Evolutionary conservation across 2,797 vertebrate genomes (phyloP).

Genomic region (Rhyacichthys aspro): DNA sequence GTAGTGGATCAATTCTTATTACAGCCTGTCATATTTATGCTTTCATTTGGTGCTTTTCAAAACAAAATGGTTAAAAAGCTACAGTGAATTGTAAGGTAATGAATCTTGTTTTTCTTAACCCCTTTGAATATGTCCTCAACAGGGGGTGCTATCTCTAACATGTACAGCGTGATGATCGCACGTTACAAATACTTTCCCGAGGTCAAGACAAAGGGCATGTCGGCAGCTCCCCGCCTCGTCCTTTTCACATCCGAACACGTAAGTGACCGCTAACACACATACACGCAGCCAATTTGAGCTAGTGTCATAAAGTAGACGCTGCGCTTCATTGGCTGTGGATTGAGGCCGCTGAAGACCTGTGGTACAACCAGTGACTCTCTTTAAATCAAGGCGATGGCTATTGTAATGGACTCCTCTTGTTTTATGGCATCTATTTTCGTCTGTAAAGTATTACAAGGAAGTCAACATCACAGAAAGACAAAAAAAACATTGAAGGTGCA

Average conservation of each 20-base stretch:
- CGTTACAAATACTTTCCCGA: constrained; percentile 98
- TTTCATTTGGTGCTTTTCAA: too few species aligned
- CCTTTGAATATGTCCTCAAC: constrained; percentile 23
- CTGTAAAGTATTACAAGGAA: constrained; percentile 3
- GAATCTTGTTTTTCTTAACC: too few species aligned
- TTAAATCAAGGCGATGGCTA: constrained; percentile 25
- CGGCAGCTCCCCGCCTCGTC: constrained; percentile 91
- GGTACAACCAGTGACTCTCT: constrained; percentile 25
- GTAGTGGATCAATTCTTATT: too few species aligned
- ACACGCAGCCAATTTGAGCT: constrained; percentile 15
- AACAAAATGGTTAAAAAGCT: too few species aligned
- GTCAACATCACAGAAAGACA: constrained; percentile 10
- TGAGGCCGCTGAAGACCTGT: constrained; percentile 20
- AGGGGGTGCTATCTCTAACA: constrained; percentile 98
- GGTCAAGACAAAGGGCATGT: constrained; percentile 99
- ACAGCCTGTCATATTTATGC: too few species aligned
- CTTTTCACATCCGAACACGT: constrained; percentile 98
- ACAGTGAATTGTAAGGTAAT: too few species aligned
- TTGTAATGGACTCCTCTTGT: constrained; percentile 19
- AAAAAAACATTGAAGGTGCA: constrained; percentile 1
- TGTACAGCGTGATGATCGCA: constrained; percentile 99
- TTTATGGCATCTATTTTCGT: constrained; percentile 30
- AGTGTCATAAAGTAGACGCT: constrained; percentile 24
- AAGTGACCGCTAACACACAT: constrained; percentile 55
- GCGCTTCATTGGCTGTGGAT: constrained; percentile 32